These are phyloP conservation scores for Augiades crinisus DNA, from an alignment of 2,888 invertebrate species.

Conservation along the genomic window DNA sequence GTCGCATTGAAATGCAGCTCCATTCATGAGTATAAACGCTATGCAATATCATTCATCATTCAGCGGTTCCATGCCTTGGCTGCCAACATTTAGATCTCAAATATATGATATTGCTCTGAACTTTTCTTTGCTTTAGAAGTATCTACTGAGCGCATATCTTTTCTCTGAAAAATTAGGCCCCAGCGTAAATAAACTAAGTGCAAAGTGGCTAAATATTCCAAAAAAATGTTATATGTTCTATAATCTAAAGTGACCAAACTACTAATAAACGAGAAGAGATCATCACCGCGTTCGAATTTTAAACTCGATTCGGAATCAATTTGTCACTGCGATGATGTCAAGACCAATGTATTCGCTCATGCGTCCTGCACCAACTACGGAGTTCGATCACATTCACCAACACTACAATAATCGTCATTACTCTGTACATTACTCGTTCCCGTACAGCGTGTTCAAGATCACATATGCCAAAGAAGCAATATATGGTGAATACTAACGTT, in stretches of 20 bases:
- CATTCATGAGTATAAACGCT: neutral
- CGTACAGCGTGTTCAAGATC: neutral
- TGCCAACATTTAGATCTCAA: neutral
- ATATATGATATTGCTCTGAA: too few relatives aligned
- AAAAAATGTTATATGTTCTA: neutral
- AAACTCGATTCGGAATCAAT: conserved; percentile 20
- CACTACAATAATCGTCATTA: neutral
- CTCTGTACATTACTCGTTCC: neutral
- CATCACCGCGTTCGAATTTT: conserved; percentile 1
- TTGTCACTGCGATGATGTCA: conserved; percentile 24
- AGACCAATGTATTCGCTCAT: conserved; percentile 26
- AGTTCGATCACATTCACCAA: conserved; percentile 2
- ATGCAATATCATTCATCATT: neutral
- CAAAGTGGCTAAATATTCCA: neutral
- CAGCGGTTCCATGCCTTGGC: neutral
- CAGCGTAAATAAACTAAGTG: too few relatives aligned
- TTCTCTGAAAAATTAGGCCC: too few relatives aligned
- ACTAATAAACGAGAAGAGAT: neutral
- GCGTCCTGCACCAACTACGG: conserved; percentile 11
- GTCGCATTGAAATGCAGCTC: conserved; percentile 11
- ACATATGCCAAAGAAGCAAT: neutral
- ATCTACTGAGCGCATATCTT: too few relatives aligned
- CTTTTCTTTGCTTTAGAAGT: too few relatives aligned
- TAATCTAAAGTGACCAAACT: neutral
- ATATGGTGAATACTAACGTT: neutral